These are phyloP conservation scores for Candoia aspera DNA, from an alignment of 2,113 vertebrate genomes.

Conservation along the genomic window DNA sequence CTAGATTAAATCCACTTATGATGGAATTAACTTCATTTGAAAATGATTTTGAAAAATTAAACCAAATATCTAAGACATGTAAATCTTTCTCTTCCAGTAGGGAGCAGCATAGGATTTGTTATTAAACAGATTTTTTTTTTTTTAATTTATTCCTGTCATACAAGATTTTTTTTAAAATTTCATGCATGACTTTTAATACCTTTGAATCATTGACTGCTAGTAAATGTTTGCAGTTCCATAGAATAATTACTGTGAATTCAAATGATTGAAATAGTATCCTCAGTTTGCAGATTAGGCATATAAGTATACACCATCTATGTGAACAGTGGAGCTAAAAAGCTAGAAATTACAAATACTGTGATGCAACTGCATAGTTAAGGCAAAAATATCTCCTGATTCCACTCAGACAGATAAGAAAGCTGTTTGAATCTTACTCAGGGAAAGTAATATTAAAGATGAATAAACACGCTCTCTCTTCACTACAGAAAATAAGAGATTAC, in stretches of 20 bases:
- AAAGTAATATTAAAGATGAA: constrained; percentile 39
- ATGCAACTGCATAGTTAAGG: neutral
- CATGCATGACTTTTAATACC: neutral
- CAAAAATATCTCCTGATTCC: neutral
- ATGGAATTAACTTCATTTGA: no score
- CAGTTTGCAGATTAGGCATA: neutral
- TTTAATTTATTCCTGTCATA: constrained; percentile 19
- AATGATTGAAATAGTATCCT: neutral
- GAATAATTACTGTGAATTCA: neutral
- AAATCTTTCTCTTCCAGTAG: constrained; percentile 69
- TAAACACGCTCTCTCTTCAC: constrained; percentile 25
- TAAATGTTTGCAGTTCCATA: neutral
- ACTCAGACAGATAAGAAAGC: constrained; percentile 8
- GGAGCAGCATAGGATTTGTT: constrained; percentile 72
- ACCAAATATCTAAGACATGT: neutral
- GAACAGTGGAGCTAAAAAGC: neutral
- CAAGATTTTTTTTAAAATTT: neutral
- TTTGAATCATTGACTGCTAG: constrained; percentile 8
- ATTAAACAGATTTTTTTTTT: constrained; percentile 35
- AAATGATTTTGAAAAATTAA: neutral
- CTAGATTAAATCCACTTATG: neutral
- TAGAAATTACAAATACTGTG: neutral
- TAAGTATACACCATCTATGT: neutral
- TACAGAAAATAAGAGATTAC: constrained; percentile 28
- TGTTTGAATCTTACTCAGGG: neutral